Conservation (phyloP, 2,888 invertebrate species). For the Crepidodera aurea region DNA sequence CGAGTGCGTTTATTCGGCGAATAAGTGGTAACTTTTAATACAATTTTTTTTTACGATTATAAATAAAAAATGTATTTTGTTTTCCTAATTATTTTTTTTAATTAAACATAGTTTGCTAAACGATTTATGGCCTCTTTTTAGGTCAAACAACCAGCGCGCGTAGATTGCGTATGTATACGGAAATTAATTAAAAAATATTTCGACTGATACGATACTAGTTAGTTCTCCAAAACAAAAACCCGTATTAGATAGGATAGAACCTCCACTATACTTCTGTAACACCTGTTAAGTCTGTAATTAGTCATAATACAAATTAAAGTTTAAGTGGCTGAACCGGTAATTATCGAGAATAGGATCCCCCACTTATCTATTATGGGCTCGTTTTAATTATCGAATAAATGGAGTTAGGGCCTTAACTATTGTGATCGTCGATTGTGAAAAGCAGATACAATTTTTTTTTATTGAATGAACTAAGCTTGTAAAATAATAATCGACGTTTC, state of each 20-base stretch:
- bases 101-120: too few relatives aligned
- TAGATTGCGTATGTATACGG: too few relatives aligned
- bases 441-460: slow-evolving; percentile 24
- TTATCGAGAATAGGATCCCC: slow-evolving; percentile 34
- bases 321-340: slow-evolving; percentile 30
- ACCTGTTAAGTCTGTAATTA: slow-evolving; percentile 36
- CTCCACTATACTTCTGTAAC: slow-evolving; percentile 8
- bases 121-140: too few relatives aligned
- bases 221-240: slow-evolving; percentile 23
- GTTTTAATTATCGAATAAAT: slow-evolving; percentile 40
- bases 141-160: too few relatives aligned
- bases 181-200: too few relatives aligned
- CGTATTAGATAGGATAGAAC: neutral
- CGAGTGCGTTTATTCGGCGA: too few relatives aligned
- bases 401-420: slow-evolving; percentile 28
- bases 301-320: slow-evolving; percentile 36
- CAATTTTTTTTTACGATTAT: too few relatives aligned
- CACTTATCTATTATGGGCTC: slow-evolving; percentile 35
- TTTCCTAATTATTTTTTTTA: too few relatives aligned
- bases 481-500: slow-evolving; percentile 31
- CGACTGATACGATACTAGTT: too few relatives aligned
- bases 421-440: slow-evolving; percentile 31
- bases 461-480: slow-evolving; percentile 25
- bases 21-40: too few relatives aligned
- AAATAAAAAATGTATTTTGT: too few relatives aligned